phyloP scores from a whole-genome alignment of 2,888 invertebrate species.

The Peribatodes rhomboidaria region DNA sequence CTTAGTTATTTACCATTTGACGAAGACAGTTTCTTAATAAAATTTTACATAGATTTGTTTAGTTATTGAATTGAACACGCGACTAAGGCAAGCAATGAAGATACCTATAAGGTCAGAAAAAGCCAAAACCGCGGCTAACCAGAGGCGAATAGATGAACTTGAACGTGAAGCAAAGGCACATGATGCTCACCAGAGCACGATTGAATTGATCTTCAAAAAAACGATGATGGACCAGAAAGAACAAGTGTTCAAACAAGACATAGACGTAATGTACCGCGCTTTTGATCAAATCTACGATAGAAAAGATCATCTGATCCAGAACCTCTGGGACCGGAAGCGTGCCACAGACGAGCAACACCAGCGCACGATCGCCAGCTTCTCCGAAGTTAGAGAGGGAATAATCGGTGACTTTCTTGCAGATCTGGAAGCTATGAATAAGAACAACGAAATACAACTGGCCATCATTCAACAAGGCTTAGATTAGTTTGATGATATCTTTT shows the following conservation, averaged over 20 bases:
- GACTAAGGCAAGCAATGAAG: not conserved
- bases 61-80: not conserved
- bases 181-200: not conserved
- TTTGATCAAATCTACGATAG: slow-evolving; percentile 8
- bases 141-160: not conserved
- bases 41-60: slow-evolving; percentile 1
- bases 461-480: not conserved
- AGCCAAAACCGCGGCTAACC: not conserved
- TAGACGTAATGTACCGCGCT: slow-evolving; percentile 3
- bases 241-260: not conserved
- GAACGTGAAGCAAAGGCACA: not conserved
- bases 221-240: not conserved
- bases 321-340: not conserved
- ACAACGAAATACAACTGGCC: not conserved
- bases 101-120: not conserved
- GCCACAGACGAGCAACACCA: slow-evolving; percentile 5
- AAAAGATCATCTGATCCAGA: not conserved
- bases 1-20: too few relatives aligned
- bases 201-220: slow-evolving; percentile 3
- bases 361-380: slow-evolving; percentile 2
- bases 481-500: not conserved
- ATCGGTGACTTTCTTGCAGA: not conserved
- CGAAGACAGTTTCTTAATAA: too few relatives aligned
- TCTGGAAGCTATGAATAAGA: not conserved
- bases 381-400: slow-evolving; percentile 4